phyloP scores from a whole-genome alignment of 1,140 invertebrate species.

The Pinna nobilis region DNA sequence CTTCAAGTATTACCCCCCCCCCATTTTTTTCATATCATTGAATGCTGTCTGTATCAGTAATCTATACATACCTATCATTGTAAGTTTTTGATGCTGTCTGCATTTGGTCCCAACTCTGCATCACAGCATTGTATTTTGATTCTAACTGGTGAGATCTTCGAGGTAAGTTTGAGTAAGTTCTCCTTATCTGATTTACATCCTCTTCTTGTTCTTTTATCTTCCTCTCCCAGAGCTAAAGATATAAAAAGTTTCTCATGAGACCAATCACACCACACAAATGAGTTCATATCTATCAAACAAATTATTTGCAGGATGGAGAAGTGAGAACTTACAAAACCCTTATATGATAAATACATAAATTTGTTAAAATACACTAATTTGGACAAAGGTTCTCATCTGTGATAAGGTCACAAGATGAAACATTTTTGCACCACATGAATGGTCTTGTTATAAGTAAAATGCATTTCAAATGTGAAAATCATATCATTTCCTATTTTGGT shows the following conservation, averaged over 20 bases:
- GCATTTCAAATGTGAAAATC: too few species aligned
- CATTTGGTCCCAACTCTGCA: conserved; percentile 93
- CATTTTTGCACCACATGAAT: too few species aligned
- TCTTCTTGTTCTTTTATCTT: conserved; percentile 80
- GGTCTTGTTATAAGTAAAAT: too few species aligned
- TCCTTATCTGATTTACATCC: conserved; percentile 88
- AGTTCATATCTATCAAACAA: background rate
- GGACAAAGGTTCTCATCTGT: background rate
- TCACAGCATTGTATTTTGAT: conserved; percentile 89
- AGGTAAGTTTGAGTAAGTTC: conserved; percentile 88
- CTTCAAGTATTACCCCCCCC: too few species aligned
- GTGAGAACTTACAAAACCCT: background rate
- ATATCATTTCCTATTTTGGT: too few species aligned
- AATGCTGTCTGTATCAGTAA: too few species aligned
- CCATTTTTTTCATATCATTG: too few species aligned
- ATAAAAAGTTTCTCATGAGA: background rate
- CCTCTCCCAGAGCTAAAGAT: conserved; percentile 75
- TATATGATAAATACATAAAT: background rate
- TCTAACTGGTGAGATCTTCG: conserved; percentile 88
- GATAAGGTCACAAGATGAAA: background rate
- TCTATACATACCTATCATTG: conserved; percentile 81
- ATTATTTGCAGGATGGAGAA: background rate
- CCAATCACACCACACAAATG: background rate
- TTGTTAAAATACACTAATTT: background rate
- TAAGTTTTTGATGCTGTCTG: conserved; percentile 91